A percentile compares a stretch with the other conserved stretches of the same genome.
Conservation (phyloP, 2,113 vertebrate species). For the Lasiurus cinereus region DNA sequence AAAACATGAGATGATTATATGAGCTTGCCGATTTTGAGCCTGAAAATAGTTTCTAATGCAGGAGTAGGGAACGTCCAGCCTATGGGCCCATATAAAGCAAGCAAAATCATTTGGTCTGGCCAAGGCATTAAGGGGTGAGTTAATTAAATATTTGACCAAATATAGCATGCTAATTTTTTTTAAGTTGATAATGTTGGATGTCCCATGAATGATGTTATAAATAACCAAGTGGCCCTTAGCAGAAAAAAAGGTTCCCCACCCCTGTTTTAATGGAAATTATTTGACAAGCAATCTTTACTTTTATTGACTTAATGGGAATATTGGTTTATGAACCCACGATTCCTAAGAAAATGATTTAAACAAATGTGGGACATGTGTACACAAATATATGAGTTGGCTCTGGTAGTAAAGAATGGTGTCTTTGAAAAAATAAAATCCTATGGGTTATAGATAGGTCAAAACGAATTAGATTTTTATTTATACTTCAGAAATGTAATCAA, state of each 20-base stretch:
- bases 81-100: too few species aligned
- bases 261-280: slow-evolving; percentile 24
- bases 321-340: slow-evolving; percentile 44
- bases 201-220: too few species aligned
- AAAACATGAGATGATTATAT: neutral
- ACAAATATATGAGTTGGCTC: slow-evolving; percentile 76
- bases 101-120: too few species aligned
- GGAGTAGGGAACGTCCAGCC: too few species aligned
- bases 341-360: slow-evolving; percentile 74
- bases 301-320: slow-evolving; percentile 52
- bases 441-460: slow-evolving; percentile 90
- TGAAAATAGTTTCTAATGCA: neutral
- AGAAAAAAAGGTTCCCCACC: too few species aligned
- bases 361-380: slow-evolving; percentile 64
- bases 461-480: slow-evolving; percentile 92
- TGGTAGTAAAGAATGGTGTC: slow-evolving; percentile 81
- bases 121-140: too few species aligned
- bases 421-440: slow-evolving; percentile 87
- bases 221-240: too few species aligned
- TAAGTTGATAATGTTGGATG: too few species aligned
- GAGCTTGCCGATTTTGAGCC: neutral
- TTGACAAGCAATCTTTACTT: neutral
- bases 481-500: slow-evolving; percentile 91
- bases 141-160: too few species aligned
- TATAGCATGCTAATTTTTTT: too few species aligned